Evolutionary conservation across 2,797 vertebrate genomes (phyloP).

Genomic region (Xenentodon cancila): DNA sequence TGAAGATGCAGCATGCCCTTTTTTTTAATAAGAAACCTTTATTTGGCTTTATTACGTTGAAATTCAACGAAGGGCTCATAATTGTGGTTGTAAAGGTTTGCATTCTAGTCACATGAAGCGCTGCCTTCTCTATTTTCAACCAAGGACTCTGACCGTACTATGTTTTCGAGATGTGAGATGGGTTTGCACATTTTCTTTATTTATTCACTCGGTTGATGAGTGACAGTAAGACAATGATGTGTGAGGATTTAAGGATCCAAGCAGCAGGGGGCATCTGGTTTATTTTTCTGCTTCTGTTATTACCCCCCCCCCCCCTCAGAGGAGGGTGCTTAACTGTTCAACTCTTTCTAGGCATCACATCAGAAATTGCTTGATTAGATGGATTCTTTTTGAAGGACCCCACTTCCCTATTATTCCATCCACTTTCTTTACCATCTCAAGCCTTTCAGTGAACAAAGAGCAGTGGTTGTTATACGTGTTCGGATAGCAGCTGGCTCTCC

Average conservation of each 20-base stretch:
- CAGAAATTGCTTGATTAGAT: constrained; percentile 33
- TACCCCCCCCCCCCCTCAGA: not conserved
- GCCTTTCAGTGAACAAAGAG: constrained; percentile 46
- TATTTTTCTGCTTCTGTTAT: not conserved
- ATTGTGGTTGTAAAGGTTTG: not conserved
- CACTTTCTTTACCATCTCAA: constrained; percentile 27
- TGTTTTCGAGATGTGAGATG: not conserved
- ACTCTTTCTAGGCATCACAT: constrained; percentile 24
- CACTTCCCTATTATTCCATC: constrained; percentile 42
- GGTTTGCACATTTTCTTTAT: not conserved
- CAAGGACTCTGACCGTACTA: not conserved
- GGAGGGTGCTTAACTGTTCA: constrained; percentile 7
- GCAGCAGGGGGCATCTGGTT: constrained; percentile 1
- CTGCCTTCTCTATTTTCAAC: not conserved
- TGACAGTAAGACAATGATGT: constrained; percentile 18
- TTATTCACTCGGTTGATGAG: constrained; percentile 20
- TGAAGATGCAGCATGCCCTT: no score
- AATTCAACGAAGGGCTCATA: no score
- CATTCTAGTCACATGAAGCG: not conserved
- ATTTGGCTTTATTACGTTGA: no score
- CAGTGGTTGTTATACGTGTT: constrained; percentile 32
- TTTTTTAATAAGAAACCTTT: no score
- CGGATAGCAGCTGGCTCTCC: constrained; percentile 53
- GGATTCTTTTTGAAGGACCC: constrained; percentile 32
- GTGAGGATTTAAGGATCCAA: constrained; percentile 26